Base-by-base conservation (phyloP, 1,140 invertebrate species). In the Drosophila arizonae region DNA sequence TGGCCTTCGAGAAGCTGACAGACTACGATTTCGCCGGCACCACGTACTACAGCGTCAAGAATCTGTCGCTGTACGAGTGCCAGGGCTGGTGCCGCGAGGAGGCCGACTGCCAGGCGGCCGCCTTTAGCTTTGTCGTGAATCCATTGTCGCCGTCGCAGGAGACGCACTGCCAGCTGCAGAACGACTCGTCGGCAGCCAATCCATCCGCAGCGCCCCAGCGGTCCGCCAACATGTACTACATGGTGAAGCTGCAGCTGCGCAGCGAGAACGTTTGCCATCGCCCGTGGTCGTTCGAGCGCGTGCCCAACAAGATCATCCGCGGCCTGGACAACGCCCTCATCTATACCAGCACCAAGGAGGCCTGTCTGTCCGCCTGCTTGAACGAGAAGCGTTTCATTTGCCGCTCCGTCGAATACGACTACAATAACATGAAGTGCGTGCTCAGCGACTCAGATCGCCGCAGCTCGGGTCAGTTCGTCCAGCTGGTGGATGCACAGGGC, bases 51-150 rank as follows among this genome's bases (percentile, higher is more conserved):
- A 98, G 96, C 24, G 97, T 97, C 43, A 95, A 97, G 81, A 98
- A 98, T 92, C 93, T 98, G 28, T 97, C 97, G 6, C 92, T 98
- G 33, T 97, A 97, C 93, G 97, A 98, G 92, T 98, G 97, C 91
- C 97, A 98, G 91, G 97, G 97, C 33, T 98, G 97, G 97, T 98
- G 97, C 91, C 93, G 96, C 64, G 97, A 98, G 88, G 97, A 98
- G 85, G 94, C 95, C 0, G 97, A 98, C 79, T 98, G 97, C 90
- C 96, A 97, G 79, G 96, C 97, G 2, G 96, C 96, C 1, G 95
- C 96, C 9, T 98, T 98, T 91, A 97, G 96, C 92, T 98, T 98
- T 91, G 97, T 98, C 3, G 93, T 97, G 36, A 98, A 98, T 92
- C 97, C 97, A 3, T 91, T 98, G 85, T 96, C 97, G 60, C 97